These are phyloP conservation scores for Mystacornis crossleyi DNA, from an alignment of 2,113 vertebrate genomes.

Conservation along the genomic window DNA sequence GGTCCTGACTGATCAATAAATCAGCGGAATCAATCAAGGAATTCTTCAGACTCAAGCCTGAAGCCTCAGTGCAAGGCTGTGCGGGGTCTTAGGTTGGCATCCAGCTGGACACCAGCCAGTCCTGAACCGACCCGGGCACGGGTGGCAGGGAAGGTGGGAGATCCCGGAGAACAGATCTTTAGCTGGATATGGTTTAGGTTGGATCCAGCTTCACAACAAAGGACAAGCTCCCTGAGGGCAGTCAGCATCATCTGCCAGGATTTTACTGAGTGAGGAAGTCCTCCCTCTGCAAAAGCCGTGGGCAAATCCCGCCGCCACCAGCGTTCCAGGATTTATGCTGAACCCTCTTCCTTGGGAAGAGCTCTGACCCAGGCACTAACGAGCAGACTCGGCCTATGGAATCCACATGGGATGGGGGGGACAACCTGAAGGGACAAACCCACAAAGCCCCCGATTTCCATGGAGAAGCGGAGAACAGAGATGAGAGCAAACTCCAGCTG, in stretches of 20 bases:
- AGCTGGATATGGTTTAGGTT: neutral
- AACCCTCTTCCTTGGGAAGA: neutral
- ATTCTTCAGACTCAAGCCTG: neutral
- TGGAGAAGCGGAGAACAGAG: neutral
- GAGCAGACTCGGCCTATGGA: neutral
- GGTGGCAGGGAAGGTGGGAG: neutral
- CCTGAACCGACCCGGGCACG: neutral
- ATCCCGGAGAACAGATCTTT: neutral
- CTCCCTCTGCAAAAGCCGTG: neutral
- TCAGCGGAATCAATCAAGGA: neutral
- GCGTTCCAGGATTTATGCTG: neutral
- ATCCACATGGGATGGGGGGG: neutral
- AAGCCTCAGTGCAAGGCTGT: neutral
- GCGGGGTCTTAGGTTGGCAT: accelerated
- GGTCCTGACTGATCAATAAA: neutral
- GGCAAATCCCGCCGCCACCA: neutral
- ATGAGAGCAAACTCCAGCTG: neutral
- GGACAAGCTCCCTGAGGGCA: neutral
- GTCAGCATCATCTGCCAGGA: neutral
- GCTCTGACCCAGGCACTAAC: neutral
- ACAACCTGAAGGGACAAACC: neutral
- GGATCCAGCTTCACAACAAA: neutral
- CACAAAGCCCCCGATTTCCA: accelerated
- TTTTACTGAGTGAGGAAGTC: neutral
- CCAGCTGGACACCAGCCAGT: neutral